Evolutionary conservation across 2,797 vertebrate species (phyloP).

Genomic region (Smutsia gigantea): DNA sequence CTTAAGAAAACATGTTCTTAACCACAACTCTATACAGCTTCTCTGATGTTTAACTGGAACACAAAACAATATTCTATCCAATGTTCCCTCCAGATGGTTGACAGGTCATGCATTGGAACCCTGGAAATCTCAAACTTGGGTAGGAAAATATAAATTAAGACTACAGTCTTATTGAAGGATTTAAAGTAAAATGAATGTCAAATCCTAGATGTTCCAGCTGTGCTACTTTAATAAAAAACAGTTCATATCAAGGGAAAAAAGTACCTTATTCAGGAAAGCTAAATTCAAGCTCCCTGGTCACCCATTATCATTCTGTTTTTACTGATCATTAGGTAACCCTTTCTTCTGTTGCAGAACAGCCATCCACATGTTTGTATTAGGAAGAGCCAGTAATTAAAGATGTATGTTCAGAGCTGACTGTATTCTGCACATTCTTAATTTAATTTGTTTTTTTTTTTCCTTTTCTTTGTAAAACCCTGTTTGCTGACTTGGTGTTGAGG

Average conservation of each 20-base stretch:
- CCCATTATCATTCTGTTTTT: not conserved
- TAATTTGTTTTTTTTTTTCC: slow-evolving; percentile 63
- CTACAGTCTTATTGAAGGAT: not conserved
- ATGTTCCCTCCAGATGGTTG: not conserved
- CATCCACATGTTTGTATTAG: slow-evolving; percentile 69
- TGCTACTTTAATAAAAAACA: not conserved
- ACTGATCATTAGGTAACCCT: slow-evolving; percentile 71
- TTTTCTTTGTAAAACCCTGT: slow-evolving; percentile 73
- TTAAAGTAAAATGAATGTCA: slow-evolving; percentile 25
- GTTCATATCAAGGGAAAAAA: not conserved
- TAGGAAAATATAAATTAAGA: slow-evolving; percentile 31
- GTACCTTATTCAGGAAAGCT: not conserved
- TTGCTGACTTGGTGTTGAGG: slow-evolving; percentile 79
- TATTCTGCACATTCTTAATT: slow-evolving; percentile 80
- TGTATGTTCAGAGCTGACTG: slow-evolving; percentile 74
- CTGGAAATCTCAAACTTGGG: not conserved
- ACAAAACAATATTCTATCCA: not conserved
- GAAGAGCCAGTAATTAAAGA: slow-evolving; percentile 78
- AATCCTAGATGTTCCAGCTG: not conserved
- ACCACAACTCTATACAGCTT: not conserved
- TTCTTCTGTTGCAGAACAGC: slow-evolving; percentile 48
- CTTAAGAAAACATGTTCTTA: slow-evolving; percentile 23
- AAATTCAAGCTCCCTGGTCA: not conserved
- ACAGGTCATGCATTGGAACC: not conserved
- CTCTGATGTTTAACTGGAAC: slow-evolving; percentile 8